Evolutionary conservation across 2,797 vertebrate species (phyloP), one percentile per base, ranked within the genome.

Genomic region (Orientallactaga sibirica): DNA sequence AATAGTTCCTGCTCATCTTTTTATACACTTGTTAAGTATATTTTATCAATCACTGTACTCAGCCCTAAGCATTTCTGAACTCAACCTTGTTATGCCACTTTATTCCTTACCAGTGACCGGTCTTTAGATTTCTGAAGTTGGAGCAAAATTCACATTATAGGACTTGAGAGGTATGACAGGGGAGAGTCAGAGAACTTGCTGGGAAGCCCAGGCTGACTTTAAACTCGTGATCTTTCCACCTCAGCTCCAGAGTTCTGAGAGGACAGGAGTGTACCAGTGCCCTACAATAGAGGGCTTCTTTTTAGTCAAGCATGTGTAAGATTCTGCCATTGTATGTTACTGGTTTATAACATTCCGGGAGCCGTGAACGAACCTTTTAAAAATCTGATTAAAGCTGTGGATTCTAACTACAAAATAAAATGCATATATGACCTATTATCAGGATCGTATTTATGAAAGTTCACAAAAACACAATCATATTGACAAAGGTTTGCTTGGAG

Each of bases 321-420:
- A 92, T 61, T 76, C 64, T 92, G 9, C 37, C 33, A 88, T 67
- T 87, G 37, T 43, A 86, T 90, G 20, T 18, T 74, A 75, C 52
- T 3, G 22, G 82, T 55, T 58, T 52, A 68, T 77, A 85, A 55
- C n/a, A 16, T 75, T 71, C 85, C 67, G 48, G 1, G 27, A 12
- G 2, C 16, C 10, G 10, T 9, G 48, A 48, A 78, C 7, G 37
- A 15, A 66, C 0, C 33, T 82, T 90, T 90, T 73, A 33, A 86
- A 90, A 95, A 78, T 81, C 88, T 78, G n/a, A 86, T 74, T 9
- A 92, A 93, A 87, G 1, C 20, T 84, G 0, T 37, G 37, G 33
- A 74, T 85, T 90, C n/a, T 64, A 84, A 92, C 25, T 24, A 80
- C 67, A 93, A 91, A 89, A 75, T 77, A 95, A 90, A 95, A 92